Evolutionary conservation across 2,888 invertebrate species (phyloP), one percentile per base, ranked within the genome.

Genomic region (Bombylius discolor): DNA sequence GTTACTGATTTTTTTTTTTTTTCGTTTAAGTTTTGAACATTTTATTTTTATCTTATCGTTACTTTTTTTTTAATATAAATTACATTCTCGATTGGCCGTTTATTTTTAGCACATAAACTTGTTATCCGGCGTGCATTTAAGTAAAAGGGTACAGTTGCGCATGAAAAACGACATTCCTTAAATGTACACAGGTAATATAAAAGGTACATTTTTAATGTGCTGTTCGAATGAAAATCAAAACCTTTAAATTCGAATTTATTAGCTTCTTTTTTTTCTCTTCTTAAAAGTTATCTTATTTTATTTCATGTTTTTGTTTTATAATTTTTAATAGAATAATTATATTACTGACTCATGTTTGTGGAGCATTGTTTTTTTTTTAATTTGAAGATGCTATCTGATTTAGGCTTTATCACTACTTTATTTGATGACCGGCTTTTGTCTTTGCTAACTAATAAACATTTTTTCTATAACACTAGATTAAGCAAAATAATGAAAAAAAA

Each of bases 141-240:
- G 57, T 61, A 61, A 62, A 62, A 60, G 62, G 62, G 62, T 62
- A 62, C 62, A 62, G 62, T 62, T 62, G 61, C 60, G 62, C 60
- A 56, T 60, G 55, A 61, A 62, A 62, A 62, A 62, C 60, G 61
- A 60, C 61, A 62, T 61, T 60, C 62, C 60, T 56, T 49, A 58
- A 60, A 59, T 59, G 59, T 57, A 55, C 53, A 55, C 57, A 60
- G 57, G 59, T 56, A 56, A 42, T 11, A 42, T 42, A 42, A 42
- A 42, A 11, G 8, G 50, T 47, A 47, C 55, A 55, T 46, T 55
- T 55, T 55, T 49, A 50, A 50, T 31, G 55, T 42, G 31, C 50
- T 31, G 55, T 42, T 39, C 50, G 50, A 46, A 49, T 50, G 34
- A 50, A 45, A 55, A 42, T 42, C 39, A 42, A 11, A 42, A 42